Evolutionary conservation across 1,140 invertebrate genomes (phyloP).

Genomic region (Drosophila kanapiae): DNA sequence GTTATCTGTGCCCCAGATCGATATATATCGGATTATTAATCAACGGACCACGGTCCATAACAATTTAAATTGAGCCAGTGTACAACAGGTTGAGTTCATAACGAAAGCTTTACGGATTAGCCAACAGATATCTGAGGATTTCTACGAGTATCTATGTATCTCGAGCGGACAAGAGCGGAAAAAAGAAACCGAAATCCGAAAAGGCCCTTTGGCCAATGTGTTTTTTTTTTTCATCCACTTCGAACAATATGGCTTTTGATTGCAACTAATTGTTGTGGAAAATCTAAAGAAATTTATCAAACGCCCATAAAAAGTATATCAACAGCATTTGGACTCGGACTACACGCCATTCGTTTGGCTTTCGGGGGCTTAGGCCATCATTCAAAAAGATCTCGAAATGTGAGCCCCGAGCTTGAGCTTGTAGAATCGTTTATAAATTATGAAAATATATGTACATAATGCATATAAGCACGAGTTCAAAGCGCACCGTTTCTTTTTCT

Average conservation of each 20-base stretch:
- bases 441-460: constrained; percentile 83
- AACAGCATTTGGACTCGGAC: constrained; percentile 60
- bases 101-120: constrained; percentile 48
- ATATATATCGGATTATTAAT: constrained; percentile 29
- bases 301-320: constrained; percentile 81
- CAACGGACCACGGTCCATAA: constrained; percentile 18
- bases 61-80: constrained; percentile 50
- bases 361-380: constrained; percentile 64
- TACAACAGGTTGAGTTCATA: constrained; percentile 48
- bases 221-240: constrained; percentile 9
- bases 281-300: constrained; percentile 78
- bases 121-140: constrained; percentile 21
- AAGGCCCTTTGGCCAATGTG: constrained; percentile 28
- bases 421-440: constrained; percentile 79
- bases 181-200: constrained; percentile 32
- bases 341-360: constrained; percentile 43
- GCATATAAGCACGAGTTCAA: constrained; percentile 72
- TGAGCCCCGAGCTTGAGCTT: constrained; percentile 56
- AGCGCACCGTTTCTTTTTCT: constrained; percentile 60
- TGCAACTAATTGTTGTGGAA: constrained; percentile 80
- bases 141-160: constrained; percentile 26
- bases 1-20: constrained; percentile 37
- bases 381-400: constrained; percentile 67
- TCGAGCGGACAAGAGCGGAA: constrained; percentile 1
- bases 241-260: constrained; percentile 78